Evolutionary conservation across 1,140 invertebrate genomes (phyloP).

Genomic region (Monomorium pharaonis): DNA sequence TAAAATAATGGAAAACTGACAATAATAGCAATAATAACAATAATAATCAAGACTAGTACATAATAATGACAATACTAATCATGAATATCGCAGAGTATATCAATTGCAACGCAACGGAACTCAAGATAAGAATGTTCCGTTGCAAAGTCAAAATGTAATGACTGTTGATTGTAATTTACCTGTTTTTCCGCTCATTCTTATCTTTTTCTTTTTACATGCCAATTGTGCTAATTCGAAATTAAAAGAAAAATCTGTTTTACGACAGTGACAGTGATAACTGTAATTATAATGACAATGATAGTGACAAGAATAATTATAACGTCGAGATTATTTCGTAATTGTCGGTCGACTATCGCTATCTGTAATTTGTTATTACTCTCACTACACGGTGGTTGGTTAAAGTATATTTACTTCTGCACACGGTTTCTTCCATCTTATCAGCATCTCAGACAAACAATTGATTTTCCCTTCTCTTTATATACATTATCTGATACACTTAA

Average conservation of each 20-base stretch:
- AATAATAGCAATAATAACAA: constrained; percentile 50
- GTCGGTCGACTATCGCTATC: constrained; percentile 77
- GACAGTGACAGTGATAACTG: constrained; percentile 67
- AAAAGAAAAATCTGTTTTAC: constrained; percentile 53
- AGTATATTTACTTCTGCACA: constrained; percentile 74
- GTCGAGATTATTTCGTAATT: constrained; percentile 79
- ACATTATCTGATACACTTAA: constrained; percentile 80
- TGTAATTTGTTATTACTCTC: constrained; percentile 83
- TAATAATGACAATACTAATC: constrained; percentile 55
- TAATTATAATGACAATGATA: constrained; percentile 74
- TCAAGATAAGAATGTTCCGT: not conserved
- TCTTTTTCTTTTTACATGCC: not conserved
- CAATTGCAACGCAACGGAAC: constrained; percentile 64
- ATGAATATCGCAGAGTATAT: constrained; percentile 66
- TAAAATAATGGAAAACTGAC: constrained; percentile 35
- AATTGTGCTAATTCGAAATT: constrained; percentile 53
- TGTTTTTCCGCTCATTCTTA: not conserved
- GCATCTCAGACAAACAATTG: constrained; percentile 76
- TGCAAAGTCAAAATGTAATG: constrained; percentile 15
- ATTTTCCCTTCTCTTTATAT: constrained; percentile 78
- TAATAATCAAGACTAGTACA: constrained; percentile 38
- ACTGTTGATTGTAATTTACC: not conserved
- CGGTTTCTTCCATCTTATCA: constrained; percentile 27
- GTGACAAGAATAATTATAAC: constrained; percentile 76
- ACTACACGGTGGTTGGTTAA: constrained; percentile 84